phyloP scores from a whole-genome alignment of 1,140 invertebrate genomes.

The Orchesella cincta region DNA sequence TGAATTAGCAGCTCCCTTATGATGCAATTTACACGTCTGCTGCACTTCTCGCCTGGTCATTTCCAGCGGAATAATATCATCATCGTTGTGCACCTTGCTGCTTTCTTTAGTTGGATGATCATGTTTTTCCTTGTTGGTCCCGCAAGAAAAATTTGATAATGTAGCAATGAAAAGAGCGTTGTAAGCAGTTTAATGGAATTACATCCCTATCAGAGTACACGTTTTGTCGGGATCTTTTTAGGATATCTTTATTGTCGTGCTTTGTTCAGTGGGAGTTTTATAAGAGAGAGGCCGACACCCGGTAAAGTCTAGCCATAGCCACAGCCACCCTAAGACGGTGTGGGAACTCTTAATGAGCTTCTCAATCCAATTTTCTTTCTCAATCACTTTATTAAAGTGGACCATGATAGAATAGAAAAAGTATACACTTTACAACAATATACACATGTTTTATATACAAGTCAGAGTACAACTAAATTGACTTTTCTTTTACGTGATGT shows the following conservation, averaged over 20 bases:
- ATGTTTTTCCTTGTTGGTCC: no score
- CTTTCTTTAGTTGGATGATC: no score
- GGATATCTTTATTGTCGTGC: constrained; percentile 4
- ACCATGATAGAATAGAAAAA: not conserved
- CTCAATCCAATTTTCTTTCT: not conserved
- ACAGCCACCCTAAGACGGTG: not conserved
- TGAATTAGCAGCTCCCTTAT: not conserved
- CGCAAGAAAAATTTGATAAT: no score
- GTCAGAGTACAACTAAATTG: no score
- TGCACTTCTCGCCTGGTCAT: no score
- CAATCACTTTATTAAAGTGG: constrained; percentile 5
- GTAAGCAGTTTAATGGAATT: no score
- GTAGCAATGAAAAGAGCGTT: no score
- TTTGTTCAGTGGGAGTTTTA: not conserved
- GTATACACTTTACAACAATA: not conserved
- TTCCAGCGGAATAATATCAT: no score
- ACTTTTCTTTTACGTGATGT: not conserved
- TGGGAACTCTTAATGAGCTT: constrained; percentile 7
- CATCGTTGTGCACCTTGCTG: no score
- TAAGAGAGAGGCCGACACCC: constrained; percentile 1
- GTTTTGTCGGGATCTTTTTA: constrained; percentile 27
- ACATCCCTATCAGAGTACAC: constrained; percentile 4
- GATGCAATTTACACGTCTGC: not conserved
- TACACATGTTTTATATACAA: no score
- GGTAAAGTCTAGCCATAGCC: not conserved